Evolutionary conservation across 2,888 invertebrate genomes (phyloP).

Genomic region (Acanthosepion esculentum): DNA sequence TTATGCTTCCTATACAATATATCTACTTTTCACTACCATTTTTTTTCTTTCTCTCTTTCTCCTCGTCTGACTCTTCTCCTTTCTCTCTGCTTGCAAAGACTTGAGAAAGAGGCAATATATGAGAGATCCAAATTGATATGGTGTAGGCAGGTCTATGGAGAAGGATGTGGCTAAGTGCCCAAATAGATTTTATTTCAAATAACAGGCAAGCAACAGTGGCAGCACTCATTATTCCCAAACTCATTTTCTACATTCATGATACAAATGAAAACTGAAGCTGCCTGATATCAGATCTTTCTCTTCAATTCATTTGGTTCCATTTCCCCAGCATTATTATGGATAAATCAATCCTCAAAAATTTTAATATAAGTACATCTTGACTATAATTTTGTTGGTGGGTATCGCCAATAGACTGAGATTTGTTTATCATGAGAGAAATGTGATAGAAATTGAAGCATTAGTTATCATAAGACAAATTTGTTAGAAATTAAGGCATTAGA

Average conservation of each 20-base stretch:
- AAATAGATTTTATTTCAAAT: slow-evolving; percentile 4
- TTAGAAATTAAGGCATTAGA: not conserved
- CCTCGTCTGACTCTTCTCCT: not conserved
- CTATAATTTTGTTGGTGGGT: not conserved
- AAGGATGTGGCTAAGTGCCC: not conserved
- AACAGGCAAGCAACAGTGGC: not conserved
- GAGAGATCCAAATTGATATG: not conserved
- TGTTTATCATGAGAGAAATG: not conserved
- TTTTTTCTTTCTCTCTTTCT: too few species aligned
- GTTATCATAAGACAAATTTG: not conserved
- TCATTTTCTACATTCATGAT: not conserved
- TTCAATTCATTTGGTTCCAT: not conserved
- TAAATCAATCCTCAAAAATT: not conserved
- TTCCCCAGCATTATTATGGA: not conserved
- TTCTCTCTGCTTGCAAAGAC: not conserved
- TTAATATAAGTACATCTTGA: not conserved
- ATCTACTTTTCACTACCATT: accelerated
- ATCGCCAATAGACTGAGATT: not conserved
- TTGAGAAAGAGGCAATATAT: not conserved
- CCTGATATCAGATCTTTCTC: not conserved
- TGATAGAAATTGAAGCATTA: not conserved
- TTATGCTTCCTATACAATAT: too few species aligned
- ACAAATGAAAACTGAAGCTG: not conserved
- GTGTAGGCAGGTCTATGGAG: not conserved
- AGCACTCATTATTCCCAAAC: not conserved